phyloP scores from a whole-genome alignment of 2,797 vertebrate species.

The Myotis pilosus region DNA sequence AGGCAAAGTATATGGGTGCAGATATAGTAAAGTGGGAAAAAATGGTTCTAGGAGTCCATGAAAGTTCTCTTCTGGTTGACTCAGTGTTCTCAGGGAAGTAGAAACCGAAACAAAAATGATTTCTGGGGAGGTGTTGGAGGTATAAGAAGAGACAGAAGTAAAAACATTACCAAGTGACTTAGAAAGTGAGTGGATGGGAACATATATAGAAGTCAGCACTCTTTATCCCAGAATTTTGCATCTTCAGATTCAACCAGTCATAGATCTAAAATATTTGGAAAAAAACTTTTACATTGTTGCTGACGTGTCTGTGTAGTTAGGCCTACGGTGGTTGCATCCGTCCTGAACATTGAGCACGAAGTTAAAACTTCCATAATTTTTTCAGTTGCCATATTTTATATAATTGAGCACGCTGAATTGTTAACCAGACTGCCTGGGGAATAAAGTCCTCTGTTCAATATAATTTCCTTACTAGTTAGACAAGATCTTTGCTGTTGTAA shows the following conservation, averaged over 20 bases:
- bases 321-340: too few relatives aligned
- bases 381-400: constrained; percentile 4
- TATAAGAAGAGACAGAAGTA: not conserved
- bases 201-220: not conserved
- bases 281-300: not conserved
- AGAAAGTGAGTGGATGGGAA: not conserved
- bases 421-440: not conserved
- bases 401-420: not conserved
- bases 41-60: not conserved
- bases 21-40: not conserved
- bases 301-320: not conserved
- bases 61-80: not conserved
- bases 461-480: not conserved
- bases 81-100: not conserved
- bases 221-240: not conserved
- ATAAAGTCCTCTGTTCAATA: not conserved
- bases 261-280: not conserved
- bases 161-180: not conserved
- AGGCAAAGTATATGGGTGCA: not conserved
- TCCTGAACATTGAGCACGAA: not conserved
- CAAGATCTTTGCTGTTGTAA: not conserved
- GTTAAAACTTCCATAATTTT: constrained; percentile 15
- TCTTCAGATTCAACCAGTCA: too few relatives aligned
- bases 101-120: not conserved
- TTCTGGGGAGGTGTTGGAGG: not conserved